Percentiles rank a stretch among this genome's conserved stretches.
Conservation (phyloP, 1,140 invertebrate species). For the Drosophila biarmipes region DNA sequence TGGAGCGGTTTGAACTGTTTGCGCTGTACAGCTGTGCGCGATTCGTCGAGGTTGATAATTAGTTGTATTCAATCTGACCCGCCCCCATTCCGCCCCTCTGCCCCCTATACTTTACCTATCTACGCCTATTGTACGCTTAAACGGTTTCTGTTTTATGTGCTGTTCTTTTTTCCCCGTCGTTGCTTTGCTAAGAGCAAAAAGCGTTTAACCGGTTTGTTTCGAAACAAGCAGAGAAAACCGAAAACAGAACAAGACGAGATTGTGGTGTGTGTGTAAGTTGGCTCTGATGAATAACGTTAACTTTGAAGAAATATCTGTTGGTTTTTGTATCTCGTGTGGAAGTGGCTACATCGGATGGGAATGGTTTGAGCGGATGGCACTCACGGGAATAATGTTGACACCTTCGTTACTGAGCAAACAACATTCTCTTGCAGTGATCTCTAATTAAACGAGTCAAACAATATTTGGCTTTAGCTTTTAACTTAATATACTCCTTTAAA, state of each 20-base stretch:
- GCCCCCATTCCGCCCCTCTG: neutral
- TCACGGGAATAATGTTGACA: conserved; percentile 11
- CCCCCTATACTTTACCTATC: conserved; percentile 27
- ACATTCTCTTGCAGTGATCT: too few species aligned
- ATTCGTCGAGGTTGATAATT: conserved; percentile 72
- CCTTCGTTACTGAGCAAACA: neutral
- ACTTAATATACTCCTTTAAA: neutral
- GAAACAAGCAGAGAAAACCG: conserved; percentile 73
- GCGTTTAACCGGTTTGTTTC: conserved; percentile 74
- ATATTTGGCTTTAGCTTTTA: too few species aligned
- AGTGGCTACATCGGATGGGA: conserved; percentile 3
- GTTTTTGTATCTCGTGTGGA: conserved; percentile 10
- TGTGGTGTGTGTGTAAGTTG: conserved; percentile 30
- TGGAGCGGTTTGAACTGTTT: conserved; percentile 27
- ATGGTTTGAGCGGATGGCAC: conserved; percentile 18
- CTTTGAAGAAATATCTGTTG: conserved; percentile 39
- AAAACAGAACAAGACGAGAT: conserved; percentile 55
- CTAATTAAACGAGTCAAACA: neutral
- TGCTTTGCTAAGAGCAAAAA: conserved; percentile 57
- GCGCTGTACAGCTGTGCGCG: conserved; percentile 60
- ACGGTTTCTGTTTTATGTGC: conserved; percentile 60
- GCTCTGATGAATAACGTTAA: conserved; percentile 52
- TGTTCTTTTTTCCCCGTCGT: conserved; percentile 22
- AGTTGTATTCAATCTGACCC: conserved; percentile 44
- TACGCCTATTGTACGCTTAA: conserved; percentile 70